These are phyloP conservation scores for Phalacrocorax aristotelis DNA, from an alignment of 2,113 vertebrate species.

Conservation along the genomic window DNA sequence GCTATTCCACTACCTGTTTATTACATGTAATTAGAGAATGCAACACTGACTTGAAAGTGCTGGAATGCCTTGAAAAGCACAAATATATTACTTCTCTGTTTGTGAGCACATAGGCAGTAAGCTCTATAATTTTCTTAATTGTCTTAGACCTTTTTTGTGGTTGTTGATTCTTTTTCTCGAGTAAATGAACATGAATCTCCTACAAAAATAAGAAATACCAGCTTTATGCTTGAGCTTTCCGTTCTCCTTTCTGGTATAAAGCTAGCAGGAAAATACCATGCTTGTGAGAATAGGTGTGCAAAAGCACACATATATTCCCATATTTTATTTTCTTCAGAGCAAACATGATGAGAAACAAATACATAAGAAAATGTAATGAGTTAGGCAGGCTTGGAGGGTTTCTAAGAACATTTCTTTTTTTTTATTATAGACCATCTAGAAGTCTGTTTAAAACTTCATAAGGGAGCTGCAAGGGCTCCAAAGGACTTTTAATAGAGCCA, in stretches of 20 bases:
- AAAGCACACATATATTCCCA: neutral
- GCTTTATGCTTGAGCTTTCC: neutral
- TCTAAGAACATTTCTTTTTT: neutral
- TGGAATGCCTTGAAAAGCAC: neutral
- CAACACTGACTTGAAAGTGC: neutral
- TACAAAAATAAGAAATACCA: neutral
- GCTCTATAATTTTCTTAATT: slow-evolving; percentile 25
- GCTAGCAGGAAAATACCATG: neutral
- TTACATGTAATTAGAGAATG: slow-evolving; percentile 35
- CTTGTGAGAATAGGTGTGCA: neutral
- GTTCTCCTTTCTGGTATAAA: neutral
- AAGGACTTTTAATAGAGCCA: neutral
- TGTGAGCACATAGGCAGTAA: neutral
- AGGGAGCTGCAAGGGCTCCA: neutral
- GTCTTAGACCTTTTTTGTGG: neutral
- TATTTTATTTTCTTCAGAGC: neutral
- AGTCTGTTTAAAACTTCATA: neutral
- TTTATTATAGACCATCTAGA: neutral
- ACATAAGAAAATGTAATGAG: neutral
- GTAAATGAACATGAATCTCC: neutral
- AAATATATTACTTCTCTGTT: neutral
- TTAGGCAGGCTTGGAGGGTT: neutral
- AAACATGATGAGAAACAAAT: neutral
- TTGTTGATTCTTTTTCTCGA: neutral
- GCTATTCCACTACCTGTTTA: slow-evolving; percentile 56